A percentile compares a stretch with the other conserved stretches of the same genome.
Evolutionary conservation across 2,888 invertebrate genomes (phyloP).

Genomic region (Mythimna loreyi): DNA sequence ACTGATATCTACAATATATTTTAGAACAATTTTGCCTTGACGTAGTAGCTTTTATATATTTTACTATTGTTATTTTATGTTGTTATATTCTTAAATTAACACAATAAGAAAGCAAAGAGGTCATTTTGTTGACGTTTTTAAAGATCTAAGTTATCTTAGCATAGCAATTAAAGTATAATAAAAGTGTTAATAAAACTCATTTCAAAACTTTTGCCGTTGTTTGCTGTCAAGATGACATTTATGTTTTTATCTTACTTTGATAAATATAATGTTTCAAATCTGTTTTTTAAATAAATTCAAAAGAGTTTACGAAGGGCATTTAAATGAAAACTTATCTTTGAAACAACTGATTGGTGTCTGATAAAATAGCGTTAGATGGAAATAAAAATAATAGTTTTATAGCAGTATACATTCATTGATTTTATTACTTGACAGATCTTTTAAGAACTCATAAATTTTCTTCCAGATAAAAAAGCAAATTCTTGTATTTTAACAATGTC

Average conservation of each 20-base stretch:
- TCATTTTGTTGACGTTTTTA: slow-evolving; percentile 9
- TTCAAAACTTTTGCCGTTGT: slow-evolving; percentile 76
- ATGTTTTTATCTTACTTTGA: slow-evolving; percentile 78
- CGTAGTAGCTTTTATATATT: too few relatives aligned
- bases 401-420: not conserved
- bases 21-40: not conserved
- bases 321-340: slow-evolving; percentile 10
- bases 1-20: not conserved
- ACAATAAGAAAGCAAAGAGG: not conserved
- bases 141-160: slow-evolving; percentile 35
- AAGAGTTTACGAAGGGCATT: slow-evolving; percentile 1
- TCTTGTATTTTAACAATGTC: slow-evolving; percentile 30
- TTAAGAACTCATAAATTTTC: not conserved
- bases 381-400: not conserved
- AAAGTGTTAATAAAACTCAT: slow-evolving; percentile 70
- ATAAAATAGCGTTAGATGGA: not conserved
- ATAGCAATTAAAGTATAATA: slow-evolving; percentile 69
- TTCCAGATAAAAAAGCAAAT: not conserved
- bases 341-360: not conserved
- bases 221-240: slow-evolving; percentile 77
- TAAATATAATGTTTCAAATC: slow-evolving; percentile 67
- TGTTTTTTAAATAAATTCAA: slow-evolving; percentile 18
- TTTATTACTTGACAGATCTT: not conserved
- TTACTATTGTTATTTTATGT: not conserved
- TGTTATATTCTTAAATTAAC: not conserved